A percentile compares a stretch with the other conserved stretches of the same genome.
phyloP scores from a whole-genome alignment of 2,113 vertebrate genomes.

The Tachuris rubrigastra region DNA sequence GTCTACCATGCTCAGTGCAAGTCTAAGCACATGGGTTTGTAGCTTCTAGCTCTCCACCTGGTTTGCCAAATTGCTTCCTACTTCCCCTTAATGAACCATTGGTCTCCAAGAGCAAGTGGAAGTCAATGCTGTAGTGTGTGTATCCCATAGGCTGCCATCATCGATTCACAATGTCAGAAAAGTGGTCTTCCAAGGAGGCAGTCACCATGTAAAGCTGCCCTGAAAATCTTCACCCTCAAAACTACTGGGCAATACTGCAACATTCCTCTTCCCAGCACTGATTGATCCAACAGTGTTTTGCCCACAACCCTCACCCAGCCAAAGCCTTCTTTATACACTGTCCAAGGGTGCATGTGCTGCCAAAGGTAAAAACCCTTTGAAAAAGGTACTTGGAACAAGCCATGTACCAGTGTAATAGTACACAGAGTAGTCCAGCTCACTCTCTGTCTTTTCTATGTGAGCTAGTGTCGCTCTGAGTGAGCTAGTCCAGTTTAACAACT shows the following conservation, averaged over 20 bases:
- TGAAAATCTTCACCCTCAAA: neutral
- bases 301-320: too few relatives aligned
- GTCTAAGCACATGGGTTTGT: neutral
- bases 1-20: neutral
- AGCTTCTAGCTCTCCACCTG: neutral
- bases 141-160: neutral
- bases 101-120: neutral
- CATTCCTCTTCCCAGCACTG: neutral
- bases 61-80: neutral
- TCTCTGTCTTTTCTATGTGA: neutral
- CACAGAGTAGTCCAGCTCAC: neutral
- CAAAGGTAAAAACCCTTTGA: neutral
- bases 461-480: neutral
- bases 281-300: rapidly evolving
- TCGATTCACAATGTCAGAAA: neutral
- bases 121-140: neutral
- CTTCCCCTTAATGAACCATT: neutral
- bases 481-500: neutral
- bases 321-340: neutral
- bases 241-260: neutral
- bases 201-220: neutral
- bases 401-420: too few relatives aligned
- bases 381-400: neutral
- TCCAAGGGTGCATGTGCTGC: rapidly evolving
- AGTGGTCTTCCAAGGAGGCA: neutral